These are phyloP conservation scores for Dasysyrphus albostriatus DNA, from an alignment of 2,888 invertebrate genomes.

Conservation along the genomic window DNA sequence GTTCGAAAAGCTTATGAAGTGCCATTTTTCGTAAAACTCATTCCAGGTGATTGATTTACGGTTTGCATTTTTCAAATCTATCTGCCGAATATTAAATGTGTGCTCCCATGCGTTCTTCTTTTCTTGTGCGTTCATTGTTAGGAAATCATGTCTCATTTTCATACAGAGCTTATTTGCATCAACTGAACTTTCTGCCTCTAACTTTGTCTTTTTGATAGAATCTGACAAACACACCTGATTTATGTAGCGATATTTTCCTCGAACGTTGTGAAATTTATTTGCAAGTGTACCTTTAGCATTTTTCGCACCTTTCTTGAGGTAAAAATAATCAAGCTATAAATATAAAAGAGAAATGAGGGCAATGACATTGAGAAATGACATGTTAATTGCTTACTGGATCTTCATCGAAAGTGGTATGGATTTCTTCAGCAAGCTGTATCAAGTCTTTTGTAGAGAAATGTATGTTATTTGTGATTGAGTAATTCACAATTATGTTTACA, in stretches of 20 bases:
- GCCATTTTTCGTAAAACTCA: constrained; percentile 15
- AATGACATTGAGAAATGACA: background rate
- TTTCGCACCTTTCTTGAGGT: background rate
- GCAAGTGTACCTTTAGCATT: constrained; percentile 6
- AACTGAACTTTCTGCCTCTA: background rate
- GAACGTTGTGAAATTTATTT: constrained; percentile 17
- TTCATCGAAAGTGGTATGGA: too few relatives aligned
- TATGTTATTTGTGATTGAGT: too few relatives aligned
- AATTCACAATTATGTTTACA: background rate
- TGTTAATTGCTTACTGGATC: background rate
- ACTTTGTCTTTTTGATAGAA: background rate
- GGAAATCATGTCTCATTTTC: constrained; percentile 13
- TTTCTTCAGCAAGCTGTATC: too few relatives aligned
- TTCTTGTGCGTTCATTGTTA: constrained; percentile 9
- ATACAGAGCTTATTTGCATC: constrained; percentile 1
- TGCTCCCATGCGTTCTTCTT: background rate
- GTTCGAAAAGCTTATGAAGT: background rate
- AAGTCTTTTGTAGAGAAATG: too few relatives aligned
- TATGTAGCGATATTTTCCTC: background rate
- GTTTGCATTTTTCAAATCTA: constrained; percentile 1
- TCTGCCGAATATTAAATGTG: constrained; percentile 7
- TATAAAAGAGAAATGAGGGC: background rate
- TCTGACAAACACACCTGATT: background rate
- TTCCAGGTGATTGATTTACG: background rate
- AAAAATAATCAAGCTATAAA: constrained; percentile 9